These are phyloP conservation scores for Andrena minutula DNA, from an alignment of 2,888 invertebrate genomes.

Conservation along the genomic window DNA sequence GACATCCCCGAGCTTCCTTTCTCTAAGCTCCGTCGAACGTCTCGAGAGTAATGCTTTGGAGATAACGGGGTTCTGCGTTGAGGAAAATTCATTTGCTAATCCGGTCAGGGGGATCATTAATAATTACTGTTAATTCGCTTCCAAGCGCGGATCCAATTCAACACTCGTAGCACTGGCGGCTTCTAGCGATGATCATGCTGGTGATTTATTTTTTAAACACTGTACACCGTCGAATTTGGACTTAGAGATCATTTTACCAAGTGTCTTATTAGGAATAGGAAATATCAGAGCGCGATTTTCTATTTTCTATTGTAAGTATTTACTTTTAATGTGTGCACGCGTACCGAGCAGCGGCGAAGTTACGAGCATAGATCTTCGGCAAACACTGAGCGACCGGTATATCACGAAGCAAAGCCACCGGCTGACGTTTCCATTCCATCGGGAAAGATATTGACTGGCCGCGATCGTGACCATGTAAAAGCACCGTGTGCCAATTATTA, in stretches of 20 bases:
- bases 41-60: not conserved
- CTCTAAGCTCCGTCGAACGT: not conserved
- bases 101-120: not conserved
- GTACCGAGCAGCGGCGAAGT: conserved; percentile 46
- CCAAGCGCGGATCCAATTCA: too few species aligned
- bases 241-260: too few species aligned
- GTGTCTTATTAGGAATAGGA: too few species aligned
- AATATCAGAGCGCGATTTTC: not conserved
- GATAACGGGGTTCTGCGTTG: not conserved
- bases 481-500: conserved; percentile 72
- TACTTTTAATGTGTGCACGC: conserved; percentile 10
- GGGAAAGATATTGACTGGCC: conserved; percentile 70
- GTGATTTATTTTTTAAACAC: too few species aligned
- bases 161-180: too few species aligned
- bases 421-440: conserved; percentile 66
- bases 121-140: not conserved
- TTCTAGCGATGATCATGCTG: too few species aligned
- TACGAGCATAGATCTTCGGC: conserved; percentile 63
- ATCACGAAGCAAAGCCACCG: conserved; percentile 67
- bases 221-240: too few species aligned
- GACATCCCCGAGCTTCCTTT: not conserved
- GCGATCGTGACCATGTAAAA: conserved; percentile 64
- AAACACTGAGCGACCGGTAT: conserved; percentile 73
- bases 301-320: not conserved
- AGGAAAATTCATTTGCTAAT: not conserved